Evolutionary conservation across 2,113 vertebrate species (phyloP).

Genomic region (Pachyramphus minor): DNA sequence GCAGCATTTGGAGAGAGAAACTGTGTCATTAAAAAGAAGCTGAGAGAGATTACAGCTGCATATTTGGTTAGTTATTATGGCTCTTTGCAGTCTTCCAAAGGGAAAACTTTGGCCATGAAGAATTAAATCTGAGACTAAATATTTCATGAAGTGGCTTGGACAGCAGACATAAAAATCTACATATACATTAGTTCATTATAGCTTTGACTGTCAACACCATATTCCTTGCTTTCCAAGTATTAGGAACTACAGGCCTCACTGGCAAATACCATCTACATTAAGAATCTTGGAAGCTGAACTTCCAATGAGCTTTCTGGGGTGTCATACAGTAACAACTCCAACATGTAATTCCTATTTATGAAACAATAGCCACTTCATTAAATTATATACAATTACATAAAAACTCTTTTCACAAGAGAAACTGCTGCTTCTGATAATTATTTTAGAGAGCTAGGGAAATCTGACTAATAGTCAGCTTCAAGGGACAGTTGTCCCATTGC

Average conservation of each 20-base stretch:
- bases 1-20: not conserved
- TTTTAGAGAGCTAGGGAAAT: not conserved
- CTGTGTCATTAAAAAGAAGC: slow-evolving; percentile 39
- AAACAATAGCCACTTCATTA: slow-evolving; percentile 11
- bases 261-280: not conserved
- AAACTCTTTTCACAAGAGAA: not conserved
- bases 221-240: not conserved
- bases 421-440: not conserved
- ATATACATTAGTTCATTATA: not conserved
- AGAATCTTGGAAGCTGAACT: not conserved
- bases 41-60: slow-evolving; percentile 28
- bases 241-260: not conserved
- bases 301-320: not conserved
- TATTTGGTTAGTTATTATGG: slow-evolving; percentile 51
- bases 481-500: not conserved
- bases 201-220: not conserved
- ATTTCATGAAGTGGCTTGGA: slow-evolving; percentile 37
- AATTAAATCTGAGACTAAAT: slow-evolving; percentile 46
- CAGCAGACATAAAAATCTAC: slow-evolving; percentile 21
- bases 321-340: not conserved
- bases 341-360: not conserved
- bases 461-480: not conserved
- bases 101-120: slow-evolving; percentile 25
- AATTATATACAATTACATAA: not conserved
- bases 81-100: slow-evolving; percentile 33